Percentiles rank a stretch among this genome's conserved stretches.
phyloP scores from a whole-genome alignment of 2,797 vertebrate genomes.

The Adelosebastes latens region DNA sequence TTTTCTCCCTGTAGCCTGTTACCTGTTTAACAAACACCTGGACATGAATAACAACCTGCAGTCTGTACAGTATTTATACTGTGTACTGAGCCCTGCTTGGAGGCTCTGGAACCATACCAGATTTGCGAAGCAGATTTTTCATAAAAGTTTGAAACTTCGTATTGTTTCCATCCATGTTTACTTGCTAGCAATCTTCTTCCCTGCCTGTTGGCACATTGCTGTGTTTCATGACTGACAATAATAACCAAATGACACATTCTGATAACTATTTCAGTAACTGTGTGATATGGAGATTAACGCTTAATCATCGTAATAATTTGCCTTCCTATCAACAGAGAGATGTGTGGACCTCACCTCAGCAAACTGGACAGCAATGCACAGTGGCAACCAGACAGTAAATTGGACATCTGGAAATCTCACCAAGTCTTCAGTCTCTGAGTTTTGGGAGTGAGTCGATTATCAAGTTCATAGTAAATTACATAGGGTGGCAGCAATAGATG shows the following conservation, averaged over 20 bases:
- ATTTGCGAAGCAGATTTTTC: background rate
- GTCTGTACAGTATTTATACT: no score
- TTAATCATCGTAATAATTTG: background rate
- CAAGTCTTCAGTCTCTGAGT: constrained; percentile 40
- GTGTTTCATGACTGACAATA: background rate
- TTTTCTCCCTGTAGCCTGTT: no score
- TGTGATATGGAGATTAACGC: background rate
- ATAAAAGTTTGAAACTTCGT: background rate
- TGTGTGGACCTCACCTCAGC: constrained; percentile 41
- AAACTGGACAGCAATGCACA: constrained; percentile 8
- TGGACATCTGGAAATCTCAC: constrained; percentile 16
- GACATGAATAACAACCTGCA: no score
- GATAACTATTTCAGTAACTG: background rate
- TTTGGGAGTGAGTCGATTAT: constrained; percentile 43
- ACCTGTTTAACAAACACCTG: no score
- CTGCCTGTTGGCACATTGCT: background rate
- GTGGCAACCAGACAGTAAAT: constrained; percentile 2
- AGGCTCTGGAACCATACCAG: background rate
- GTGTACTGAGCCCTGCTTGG: no score
- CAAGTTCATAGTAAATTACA: background rate
- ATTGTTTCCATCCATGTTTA: background rate
- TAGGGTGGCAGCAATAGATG: background rate
- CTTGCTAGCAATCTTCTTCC: background rate
- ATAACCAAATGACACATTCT: background rate
- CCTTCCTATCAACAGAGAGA: constrained; percentile 11